Evolutionary conservation across 2,797 vertebrate species (phyloP).

Genomic region (Acrocephalus scirpaceus): DNA sequence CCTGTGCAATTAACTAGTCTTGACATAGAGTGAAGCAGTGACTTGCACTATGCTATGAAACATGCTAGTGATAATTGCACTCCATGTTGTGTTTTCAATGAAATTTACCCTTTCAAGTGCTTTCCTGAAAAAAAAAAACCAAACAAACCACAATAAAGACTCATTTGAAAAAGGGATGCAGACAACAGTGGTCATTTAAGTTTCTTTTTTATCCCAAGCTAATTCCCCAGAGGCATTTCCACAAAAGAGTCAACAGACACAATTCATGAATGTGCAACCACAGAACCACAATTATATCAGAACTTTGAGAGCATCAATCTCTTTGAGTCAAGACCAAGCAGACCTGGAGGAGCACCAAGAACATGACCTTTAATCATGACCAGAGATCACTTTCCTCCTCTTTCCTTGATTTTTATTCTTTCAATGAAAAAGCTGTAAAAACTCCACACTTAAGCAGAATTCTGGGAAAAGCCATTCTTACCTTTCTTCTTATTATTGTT

Average conservation of each 20-base stretch:
- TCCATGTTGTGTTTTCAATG: background rate
- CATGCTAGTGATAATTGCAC: background rate
- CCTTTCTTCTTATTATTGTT: background rate
- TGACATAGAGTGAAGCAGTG: background rate
- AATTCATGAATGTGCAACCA: background rate
- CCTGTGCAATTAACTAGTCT: background rate
- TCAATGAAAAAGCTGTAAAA: background rate
- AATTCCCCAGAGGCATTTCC: background rate
- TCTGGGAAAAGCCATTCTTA: background rate
- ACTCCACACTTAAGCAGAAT: background rate
- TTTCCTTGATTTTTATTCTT: background rate
- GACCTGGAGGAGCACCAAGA: constrained; percentile 26
- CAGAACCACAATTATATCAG: background rate
- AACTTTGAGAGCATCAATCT: background rate
- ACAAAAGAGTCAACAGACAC: background rate
- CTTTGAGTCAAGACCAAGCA: background rate
- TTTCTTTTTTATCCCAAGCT: background rate
- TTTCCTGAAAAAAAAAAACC: background rate
- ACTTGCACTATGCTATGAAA: background rate
- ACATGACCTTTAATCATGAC: background rate
- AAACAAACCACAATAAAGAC: background rate
- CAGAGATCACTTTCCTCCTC: background rate
- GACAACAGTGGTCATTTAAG: background rate
- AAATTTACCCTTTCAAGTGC: background rate
- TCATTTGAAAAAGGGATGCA: background rate